phyloP scores from a whole-genome alignment of 2,113 vertebrate genomes.

The Heptranchias perlo region DNA sequence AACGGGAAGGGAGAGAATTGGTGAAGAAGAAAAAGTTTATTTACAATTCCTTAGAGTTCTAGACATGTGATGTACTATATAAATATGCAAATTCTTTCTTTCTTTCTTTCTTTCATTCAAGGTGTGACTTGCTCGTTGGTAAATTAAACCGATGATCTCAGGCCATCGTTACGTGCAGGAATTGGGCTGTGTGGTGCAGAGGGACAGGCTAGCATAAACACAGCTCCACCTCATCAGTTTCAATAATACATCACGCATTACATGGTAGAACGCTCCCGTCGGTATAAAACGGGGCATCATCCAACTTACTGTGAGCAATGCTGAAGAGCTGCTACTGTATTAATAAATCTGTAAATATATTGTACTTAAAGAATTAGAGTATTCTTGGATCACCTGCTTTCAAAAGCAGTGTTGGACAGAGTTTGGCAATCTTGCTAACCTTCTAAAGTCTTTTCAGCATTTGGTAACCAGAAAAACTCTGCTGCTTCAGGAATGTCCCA shows the following conservation, averaged over 20 bases:
- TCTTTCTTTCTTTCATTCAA: too few relatives aligned
- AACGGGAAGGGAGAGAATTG: not conserved
- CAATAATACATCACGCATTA: not conserved
- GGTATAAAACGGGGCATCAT: not conserved
- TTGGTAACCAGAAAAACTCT: constrained; percentile 81
- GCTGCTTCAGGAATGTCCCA: constrained; percentile 71
- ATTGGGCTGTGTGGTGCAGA: not conserved
- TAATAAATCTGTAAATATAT: not conserved
- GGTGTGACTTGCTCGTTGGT: not conserved
- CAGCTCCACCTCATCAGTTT: not conserved
- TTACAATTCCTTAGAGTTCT: not conserved
- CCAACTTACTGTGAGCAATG: not conserved
- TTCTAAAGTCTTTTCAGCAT: constrained; percentile 70
- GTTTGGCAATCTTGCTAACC: constrained; percentile 56
- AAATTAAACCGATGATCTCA: not conserved
- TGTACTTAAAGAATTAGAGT: not conserved
- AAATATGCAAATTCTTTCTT: not conserved
- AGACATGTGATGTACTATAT: not conserved
- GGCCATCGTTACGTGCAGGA: not conserved
- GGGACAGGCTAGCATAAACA: not conserved
- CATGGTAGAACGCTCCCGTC: not conserved
- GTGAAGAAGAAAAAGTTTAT: not conserved
- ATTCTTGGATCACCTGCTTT: not conserved
- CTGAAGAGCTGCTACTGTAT: not conserved
- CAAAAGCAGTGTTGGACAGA: not conserved